Conservation (phyloP, 2,113 vertebrate genomes). For the Diglossa brunneiventris region DNA sequence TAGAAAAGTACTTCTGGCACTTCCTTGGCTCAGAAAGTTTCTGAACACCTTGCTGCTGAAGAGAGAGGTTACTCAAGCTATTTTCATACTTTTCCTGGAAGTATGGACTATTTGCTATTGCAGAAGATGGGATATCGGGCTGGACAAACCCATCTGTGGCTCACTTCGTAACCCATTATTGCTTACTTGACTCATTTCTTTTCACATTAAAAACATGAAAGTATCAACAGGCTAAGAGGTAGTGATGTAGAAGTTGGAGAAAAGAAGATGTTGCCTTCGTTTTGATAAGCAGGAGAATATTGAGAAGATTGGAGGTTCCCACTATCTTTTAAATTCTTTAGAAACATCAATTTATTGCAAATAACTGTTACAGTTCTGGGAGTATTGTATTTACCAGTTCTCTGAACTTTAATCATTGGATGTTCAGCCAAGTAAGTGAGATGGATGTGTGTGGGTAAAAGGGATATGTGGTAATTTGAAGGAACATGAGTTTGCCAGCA, state of each 20-base stretch:
- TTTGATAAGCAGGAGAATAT: neutral
- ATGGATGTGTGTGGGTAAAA: neutral
- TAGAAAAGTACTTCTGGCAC: neutral
- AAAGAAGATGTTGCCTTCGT: neutral
- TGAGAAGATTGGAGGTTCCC: neutral
- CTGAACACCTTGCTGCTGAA: neutral
- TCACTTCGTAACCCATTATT: neutral
- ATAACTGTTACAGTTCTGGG: neutral
- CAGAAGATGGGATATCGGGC: neutral
- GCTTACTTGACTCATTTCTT: neutral
- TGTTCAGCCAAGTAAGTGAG: constrained; percentile 7
- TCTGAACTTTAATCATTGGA: neutral
- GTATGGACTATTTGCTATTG: neutral
- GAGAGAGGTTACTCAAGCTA: neutral
- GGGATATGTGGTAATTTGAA: neutral
- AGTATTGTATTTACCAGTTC: neutral
- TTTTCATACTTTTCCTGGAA: neutral
- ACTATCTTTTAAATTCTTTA: neutral
- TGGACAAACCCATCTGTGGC: neutral
- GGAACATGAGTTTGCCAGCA: neutral
- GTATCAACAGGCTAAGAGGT: neutral
- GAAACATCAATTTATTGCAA: neutral
- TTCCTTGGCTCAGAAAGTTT: neutral
- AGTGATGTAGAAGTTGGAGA: neutral
- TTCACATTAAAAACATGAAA: neutral